Conservation (phyloP, 2,888 invertebrate species). For the Drymonia ruficornis region DNA sequence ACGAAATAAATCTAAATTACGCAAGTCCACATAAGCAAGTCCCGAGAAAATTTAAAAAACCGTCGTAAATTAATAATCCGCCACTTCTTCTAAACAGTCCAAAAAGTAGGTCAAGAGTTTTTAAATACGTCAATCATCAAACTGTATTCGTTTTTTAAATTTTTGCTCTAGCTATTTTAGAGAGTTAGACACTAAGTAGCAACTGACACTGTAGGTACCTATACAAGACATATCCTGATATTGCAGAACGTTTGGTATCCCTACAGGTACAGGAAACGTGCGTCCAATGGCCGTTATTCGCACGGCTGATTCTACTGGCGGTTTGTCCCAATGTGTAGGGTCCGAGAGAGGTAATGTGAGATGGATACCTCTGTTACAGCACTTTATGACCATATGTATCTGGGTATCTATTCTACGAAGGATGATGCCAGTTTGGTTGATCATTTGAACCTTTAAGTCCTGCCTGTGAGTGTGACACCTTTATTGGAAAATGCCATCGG, state of each 20-base stretch:
- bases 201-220: no score
- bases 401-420: no score
- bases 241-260: neutral
- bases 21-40: no score
- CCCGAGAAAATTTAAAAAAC: neutral
- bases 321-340: constrained; percentile 3
- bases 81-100: neutral
- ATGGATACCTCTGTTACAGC: neutral
- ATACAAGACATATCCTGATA: neutral
- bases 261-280: constrained; percentile 49
- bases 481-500: no score
- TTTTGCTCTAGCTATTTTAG: no score
- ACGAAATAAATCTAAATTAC: no score
- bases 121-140: neutral
- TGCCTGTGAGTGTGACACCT: no score
- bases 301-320: constrained; percentile 20
- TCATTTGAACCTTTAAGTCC: no score
- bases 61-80: neutral
- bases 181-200: no score
- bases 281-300: constrained; percentile 35
- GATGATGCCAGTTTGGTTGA: no score
- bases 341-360: neutral
- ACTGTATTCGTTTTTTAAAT: neutral
- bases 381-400: no score
- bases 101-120: neutral